Conservation (phyloP, 1,140 invertebrate genomes). For the Ooceraea biroi region DNA sequence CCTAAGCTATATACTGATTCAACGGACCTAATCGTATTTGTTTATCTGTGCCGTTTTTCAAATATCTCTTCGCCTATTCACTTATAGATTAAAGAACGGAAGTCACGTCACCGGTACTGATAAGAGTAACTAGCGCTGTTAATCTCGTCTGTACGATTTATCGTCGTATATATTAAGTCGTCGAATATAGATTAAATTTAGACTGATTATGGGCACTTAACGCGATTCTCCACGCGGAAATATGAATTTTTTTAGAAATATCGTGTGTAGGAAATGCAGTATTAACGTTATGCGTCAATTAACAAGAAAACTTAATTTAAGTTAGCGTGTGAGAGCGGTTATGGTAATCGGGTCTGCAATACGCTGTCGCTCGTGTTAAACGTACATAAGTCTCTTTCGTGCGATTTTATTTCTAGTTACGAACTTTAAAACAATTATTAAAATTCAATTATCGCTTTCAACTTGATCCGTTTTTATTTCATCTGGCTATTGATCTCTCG, state of each 20-base stretch:
- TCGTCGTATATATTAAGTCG: slow-evolving; percentile 8
- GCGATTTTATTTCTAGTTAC: not conserved
- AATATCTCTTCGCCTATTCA: not conserved
- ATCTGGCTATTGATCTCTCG: not conserved
- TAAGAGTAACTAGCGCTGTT: slow-evolving; percentile 11
- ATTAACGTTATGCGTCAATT: slow-evolving; percentile 35
- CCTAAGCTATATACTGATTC: not conserved
- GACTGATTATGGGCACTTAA: slow-evolving; percentile 27
- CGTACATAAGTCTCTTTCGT: not conserved
- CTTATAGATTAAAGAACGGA: slow-evolving; percentile 30
- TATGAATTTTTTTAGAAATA: slow-evolving; percentile 20
- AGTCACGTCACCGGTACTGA: not conserved
- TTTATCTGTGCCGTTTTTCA: not conserved
- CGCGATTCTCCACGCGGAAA: not conserved
- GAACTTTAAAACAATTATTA: not conserved
- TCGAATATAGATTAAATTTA: slow-evolving; percentile 42
- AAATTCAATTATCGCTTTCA: not conserved
- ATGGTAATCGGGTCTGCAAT: not conserved
- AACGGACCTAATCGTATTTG: slow-evolving; percentile 7
- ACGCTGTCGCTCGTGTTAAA: slow-evolving; percentile 3
- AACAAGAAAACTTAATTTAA: slow-evolving; percentile 21
- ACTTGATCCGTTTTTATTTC: not conserved
- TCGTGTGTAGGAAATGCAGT: not conserved
- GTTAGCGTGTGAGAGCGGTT: not conserved
- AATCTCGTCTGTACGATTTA: slow-evolving; percentile 7